Percentiles rank a stretch among this genome's conserved stretches.
phyloP scores from a whole-genome alignment of 2,888 invertebrate species.

The Lasiommata megera region DNA sequence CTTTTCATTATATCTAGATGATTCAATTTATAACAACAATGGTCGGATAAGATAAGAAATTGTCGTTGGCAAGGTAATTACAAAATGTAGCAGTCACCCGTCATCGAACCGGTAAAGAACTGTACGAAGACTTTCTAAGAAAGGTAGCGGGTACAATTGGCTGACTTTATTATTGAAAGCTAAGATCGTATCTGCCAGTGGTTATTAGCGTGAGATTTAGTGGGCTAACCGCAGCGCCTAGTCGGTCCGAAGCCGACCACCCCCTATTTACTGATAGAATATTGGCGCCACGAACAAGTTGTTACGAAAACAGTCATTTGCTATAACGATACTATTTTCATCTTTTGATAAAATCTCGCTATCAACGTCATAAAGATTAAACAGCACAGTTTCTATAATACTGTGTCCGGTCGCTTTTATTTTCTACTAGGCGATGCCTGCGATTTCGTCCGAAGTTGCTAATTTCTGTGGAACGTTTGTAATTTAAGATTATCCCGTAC shows the following conservation, averaged over 20 bases:
- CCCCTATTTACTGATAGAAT: slow-evolving; percentile 61
- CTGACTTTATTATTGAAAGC: slow-evolving; percentile 75
- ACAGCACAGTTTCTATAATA: background rate
- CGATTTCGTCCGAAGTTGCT: too few relatives aligned
- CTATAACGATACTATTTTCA: slow-evolving; percentile 38
- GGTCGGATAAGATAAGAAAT: slow-evolving; percentile 40
- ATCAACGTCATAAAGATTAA: slow-evolving; percentile 4
- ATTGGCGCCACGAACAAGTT: slow-evolving; percentile 46
- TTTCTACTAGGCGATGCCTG: background rate
- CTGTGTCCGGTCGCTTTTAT: background rate
- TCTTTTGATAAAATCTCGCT: slow-evolving; percentile 26
- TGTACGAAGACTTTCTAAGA: slow-evolving; percentile 61
- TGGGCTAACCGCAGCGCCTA: slow-evolving; percentile 43
- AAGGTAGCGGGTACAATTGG: slow-evolving; percentile 62
- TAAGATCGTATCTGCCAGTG: slow-evolving; percentile 68
- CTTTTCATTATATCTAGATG: slow-evolving; percentile 40
- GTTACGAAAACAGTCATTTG: slow-evolving; percentile 38
- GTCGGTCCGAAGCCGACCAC: slow-evolving; percentile 51
- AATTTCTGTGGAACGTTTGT: too few relatives aligned
- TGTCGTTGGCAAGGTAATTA: slow-evolving; percentile 67
- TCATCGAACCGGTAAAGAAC: slow-evolving; percentile 62
- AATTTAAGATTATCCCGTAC: too few relatives aligned
- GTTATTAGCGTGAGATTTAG: slow-evolving; percentile 78
- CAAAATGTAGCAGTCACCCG: slow-evolving; percentile 41
- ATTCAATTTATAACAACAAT: slow-evolving; percentile 45